Base-by-base conservation (phyloP, 2,113 vertebrate species). In the Spea multiplicata region DNA sequence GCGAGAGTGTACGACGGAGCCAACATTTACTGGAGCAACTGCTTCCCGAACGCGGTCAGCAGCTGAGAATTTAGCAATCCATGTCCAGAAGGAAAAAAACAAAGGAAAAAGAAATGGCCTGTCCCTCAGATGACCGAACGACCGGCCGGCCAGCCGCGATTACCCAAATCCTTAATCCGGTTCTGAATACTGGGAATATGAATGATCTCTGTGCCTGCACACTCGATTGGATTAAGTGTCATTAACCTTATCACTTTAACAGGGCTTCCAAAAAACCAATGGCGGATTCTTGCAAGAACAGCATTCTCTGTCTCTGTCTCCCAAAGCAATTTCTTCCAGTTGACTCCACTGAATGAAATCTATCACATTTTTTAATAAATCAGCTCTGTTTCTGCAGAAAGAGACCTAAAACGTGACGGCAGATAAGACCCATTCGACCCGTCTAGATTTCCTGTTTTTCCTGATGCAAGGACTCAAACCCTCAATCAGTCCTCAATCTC, bases 1-100 rank as follows among this genome's bases (percentile, higher is more conserved):
- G 57, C 30, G 30, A 30, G 30, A 30, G 30, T 30, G 30, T 30
- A 30, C 55, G 17, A 66, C 57, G 47, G 9, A 66, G 76, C 8
- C 49, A 71, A 45, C 70, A 79, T 70, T 79, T 69, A 73, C 76
- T 46, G 13, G n/a, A 73, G 66, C 62, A 80, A 80, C 70, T 73
- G 77, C 72, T 61, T 65, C n/a, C n/a, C n/a, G 67, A 67, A 80
- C 59, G 53, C 13, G 47, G 46, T 6, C n/a, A 73, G 49, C 77
- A 80, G 77, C 77, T 80, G 77, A 73, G 7, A 44, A 45, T 14
- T 12, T 62, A 66, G 9, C 48, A n/a, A 73, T 17, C 44, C n/a
- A 16, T 16, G 9, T 44, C 14, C 12, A 8, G 44, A 50, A 46
- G 52, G 5, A 17, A 4, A 44, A 46, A 67, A 10, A 67, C 44